These are phyloP conservation scores for Nilaparvata lugens DNA, from an alignment of 1,140 invertebrate genomes.

Conservation along the genomic window DNA sequence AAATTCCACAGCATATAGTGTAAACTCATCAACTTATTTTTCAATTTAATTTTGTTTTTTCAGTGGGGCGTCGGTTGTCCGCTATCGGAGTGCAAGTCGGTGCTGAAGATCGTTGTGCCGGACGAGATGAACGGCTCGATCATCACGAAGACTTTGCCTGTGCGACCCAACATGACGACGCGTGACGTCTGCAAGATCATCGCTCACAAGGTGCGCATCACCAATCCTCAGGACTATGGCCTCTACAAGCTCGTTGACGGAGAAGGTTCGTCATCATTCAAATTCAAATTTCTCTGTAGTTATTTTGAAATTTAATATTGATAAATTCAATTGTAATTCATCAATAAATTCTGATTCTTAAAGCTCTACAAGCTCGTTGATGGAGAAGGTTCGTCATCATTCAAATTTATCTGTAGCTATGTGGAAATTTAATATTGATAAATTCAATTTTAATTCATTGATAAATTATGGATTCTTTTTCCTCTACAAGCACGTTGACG, in stretches of 20 bases:
- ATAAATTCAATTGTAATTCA: too few species aligned
- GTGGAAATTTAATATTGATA: too few species aligned
- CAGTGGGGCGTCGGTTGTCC: constrained; percentile 40
- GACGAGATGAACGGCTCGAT: constrained; percentile 87
- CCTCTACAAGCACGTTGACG: constrained; percentile 81
- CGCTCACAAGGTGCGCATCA: constrained; percentile 85
- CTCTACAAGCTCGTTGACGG: constrained; percentile 85
- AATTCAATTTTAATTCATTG: too few species aligned
- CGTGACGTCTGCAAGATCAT: constrained; percentile 86
- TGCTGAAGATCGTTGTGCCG: constrained; percentile 81
- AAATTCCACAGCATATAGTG: too few species aligned
- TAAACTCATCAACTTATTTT: too few species aligned
- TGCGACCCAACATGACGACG: constrained; percentile 83
- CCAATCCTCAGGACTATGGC: constrained; percentile 92
- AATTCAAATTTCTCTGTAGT: constrained; percentile 37
- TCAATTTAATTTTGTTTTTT: constrained; percentile 11
- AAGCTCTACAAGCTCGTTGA: background rate
- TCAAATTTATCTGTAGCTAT: too few species aligned
- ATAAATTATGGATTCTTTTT: constrained; percentile 94
- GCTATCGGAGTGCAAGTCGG: constrained; percentile 53
- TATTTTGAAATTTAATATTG: background rate
- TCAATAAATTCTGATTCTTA: background rate
- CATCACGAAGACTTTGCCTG: constrained; percentile 81
- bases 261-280: constrained; percentile 58
- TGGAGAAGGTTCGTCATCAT: too few species aligned